Conservation (phyloP, 2,113 vertebrate genomes). For the Pollimyrus isidori region DNA sequence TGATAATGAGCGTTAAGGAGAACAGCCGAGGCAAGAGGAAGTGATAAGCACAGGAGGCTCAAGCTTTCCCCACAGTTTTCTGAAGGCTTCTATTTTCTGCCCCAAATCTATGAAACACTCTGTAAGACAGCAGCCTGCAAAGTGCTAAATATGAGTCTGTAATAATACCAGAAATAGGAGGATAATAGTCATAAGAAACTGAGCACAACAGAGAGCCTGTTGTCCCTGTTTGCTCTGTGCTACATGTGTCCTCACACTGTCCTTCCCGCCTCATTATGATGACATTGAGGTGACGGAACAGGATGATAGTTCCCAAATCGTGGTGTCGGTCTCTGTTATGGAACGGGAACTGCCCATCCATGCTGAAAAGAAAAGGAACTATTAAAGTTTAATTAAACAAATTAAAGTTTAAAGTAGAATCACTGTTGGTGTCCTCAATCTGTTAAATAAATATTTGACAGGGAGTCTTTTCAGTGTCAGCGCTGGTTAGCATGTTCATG, state of each 20-base stretch:
- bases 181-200: not conserved
- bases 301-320: not conserved
- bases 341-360: not conserved
- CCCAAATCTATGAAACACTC: not conserved
- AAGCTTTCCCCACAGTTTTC: not conserved
- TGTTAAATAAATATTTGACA: not conserved
- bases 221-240: not conserved
- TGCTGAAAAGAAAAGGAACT: not conserved
- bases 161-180: slow-evolving; percentile 1
- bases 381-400: not conserved
- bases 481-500: not conserved
- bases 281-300: not conserved
- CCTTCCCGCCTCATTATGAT: not conserved
- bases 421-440: not conserved
- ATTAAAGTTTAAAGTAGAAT: not conserved
- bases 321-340: not conserved
- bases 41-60: not conserved
- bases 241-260: not conserved
- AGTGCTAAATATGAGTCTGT: not conserved
- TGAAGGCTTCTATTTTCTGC: slow-evolving; percentile 20
- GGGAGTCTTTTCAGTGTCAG: not conserved
- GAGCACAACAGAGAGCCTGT: not conserved
- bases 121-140: not conserved
- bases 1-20: not conserved
- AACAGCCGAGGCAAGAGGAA: not conserved